Percentiles rank a stretch among this genome's conserved stretches.
Evolutionary conservation across 2,888 invertebrate species (phyloP).

Genomic region (Drosophila peninsularis): DNA sequence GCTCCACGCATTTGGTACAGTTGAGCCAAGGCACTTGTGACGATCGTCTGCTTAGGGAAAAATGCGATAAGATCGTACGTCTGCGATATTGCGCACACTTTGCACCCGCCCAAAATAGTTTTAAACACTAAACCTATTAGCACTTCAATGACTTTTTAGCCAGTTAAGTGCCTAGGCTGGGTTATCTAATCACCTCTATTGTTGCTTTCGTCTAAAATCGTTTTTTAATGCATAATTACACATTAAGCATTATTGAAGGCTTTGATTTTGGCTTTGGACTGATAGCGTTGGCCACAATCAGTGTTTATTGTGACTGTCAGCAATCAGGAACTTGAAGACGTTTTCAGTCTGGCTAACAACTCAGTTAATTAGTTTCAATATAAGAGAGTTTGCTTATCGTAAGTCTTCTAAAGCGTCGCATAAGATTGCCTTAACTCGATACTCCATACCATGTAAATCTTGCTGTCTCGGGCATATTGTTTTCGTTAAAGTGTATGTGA

Average conservation of each 20-base stretch:
- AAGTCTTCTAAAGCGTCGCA: too few relatives aligned
- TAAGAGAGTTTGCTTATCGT: too few relatives aligned
- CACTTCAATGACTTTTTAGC: slow-evolving; percentile 30
- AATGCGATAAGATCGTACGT: slow-evolving; percentile 34
- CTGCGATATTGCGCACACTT: slow-evolving; percentile 16
- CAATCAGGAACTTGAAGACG: neutral
- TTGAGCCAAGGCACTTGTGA: slow-evolving; percentile 35
- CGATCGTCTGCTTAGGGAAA: neutral
- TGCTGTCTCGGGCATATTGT: too few relatives aligned
- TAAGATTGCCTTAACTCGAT: too few relatives aligned
- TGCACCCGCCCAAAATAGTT: slow-evolving; percentile 10
- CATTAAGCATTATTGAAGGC: slow-evolving; percentile 50
- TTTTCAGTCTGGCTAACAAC: neutral
- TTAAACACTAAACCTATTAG: slow-evolving; percentile 31
- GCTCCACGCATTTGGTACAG: slow-evolving; percentile 47
- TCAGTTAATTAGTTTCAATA: neutral
- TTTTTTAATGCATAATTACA: slow-evolving; percentile 59
- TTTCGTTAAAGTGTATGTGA: too few relatives aligned
- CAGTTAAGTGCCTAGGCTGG: slow-evolving; percentile 8
- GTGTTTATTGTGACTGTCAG: slow-evolving; percentile 22
- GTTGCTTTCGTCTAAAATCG: slow-evolving; percentile 13
- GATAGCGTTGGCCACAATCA: slow-evolving; percentile 26
- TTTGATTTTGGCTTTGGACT: slow-evolving; percentile 53
- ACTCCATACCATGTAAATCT: too few relatives aligned
- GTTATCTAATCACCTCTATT: slow-evolving; percentile 56